Base-by-base conservation (phyloP, 35 echinoderm and acorn worm genomes). In the Ophiothrix spiculata region DNA sequence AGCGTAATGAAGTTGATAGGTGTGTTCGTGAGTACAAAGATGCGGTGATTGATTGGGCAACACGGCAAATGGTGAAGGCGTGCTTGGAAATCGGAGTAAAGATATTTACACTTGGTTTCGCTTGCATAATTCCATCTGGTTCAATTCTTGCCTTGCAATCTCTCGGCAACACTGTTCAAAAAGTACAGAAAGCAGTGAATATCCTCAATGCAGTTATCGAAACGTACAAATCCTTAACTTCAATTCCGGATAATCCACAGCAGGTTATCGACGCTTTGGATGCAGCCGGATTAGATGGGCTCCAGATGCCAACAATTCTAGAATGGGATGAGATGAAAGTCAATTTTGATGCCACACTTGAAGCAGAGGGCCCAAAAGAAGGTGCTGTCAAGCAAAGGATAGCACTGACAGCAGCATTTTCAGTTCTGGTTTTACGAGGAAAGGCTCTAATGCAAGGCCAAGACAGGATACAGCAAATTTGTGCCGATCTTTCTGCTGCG, bases 291-390 rank as follows among this genome's bases (percentile, higher is more conserved):
- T 33, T 31, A 23, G 33, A 45, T 81, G 79, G 79, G 15, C 36
- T 81, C 17, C 39, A 81, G 23, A 42, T 81, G 38, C 79, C 79
- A 21, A 45, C 0, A 4, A 23, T 40, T 32, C 79, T 81, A n/a
- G 79, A 81, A 31, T 81, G 79, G 79, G 79, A 81, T 49, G 79
- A 81, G 33, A 81, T 81, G 79, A 46, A 81, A 29, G 79, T 81
- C 1, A 32, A 81, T 28, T 36, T 81, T 14, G 79, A 81, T 15
- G 79, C 79, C 0, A 81, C 79, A 19, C 79, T 81, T 21, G 79
- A 17, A 46, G 17, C 79, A 16, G n/a, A n/a, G n/a, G 79, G 79
- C 15, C 79, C 79, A 41, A n/a, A n/a, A n/a, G n/a, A n/a, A n/a
- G n/a, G n/a, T n/a, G 79, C 31, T 33, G 54, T 81, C 23, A 10